Conservation (phyloP, 1,140 invertebrate species). For the Goniozus legneri region DNA sequence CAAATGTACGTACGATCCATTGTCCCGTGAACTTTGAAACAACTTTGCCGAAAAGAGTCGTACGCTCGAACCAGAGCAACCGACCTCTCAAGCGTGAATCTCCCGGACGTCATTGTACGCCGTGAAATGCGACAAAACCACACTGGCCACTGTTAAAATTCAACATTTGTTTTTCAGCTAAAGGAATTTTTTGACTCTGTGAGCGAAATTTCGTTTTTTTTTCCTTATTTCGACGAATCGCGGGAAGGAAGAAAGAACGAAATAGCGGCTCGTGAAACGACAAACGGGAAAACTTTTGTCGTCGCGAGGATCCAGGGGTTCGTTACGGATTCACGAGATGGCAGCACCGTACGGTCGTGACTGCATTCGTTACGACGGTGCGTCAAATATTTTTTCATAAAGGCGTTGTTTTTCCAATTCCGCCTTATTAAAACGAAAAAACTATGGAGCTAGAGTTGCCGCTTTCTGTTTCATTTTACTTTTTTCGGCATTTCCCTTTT, state of each 20-base stretch:
- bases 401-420: background rate
- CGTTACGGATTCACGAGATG: constrained; percentile 15
- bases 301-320: constrained; percentile 6
- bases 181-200: background rate
- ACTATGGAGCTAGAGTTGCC: no score
- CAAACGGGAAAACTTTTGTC: constrained; percentile 25
- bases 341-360: constrained; percentile 25
- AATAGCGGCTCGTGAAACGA: background rate
- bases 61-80: no score
- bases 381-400: background rate
- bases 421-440: background rate
- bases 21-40: constrained; percentile 50
- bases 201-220: background rate
- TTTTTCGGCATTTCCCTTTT: no score
- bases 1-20: constrained; percentile 40
- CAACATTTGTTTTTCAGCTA: background rate
- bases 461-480: no score
- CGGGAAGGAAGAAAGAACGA: constrained; percentile 8
- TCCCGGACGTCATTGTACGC: constrained; percentile 6
- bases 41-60: constrained; percentile 43
- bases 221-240: background rate
- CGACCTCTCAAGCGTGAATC: no score
- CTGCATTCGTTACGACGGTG: background rate
- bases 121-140: no score
- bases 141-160: background rate